phyloP scores from a whole-genome alignment of 2,888 invertebrate species.

The Cephus spinipes region DNA sequence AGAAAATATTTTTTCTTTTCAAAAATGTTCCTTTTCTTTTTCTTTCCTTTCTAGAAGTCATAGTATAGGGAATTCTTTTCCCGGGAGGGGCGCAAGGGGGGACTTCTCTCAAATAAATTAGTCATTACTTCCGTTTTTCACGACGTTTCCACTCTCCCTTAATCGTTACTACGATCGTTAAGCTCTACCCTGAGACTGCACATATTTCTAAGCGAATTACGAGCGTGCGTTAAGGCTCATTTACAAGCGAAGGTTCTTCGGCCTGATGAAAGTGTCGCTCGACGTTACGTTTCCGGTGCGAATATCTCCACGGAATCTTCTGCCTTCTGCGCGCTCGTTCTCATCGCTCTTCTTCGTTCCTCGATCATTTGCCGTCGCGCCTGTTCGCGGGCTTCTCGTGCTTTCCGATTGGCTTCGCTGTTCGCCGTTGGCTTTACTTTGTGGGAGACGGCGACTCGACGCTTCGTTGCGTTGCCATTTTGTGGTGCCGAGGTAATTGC shows the following conservation, averaged over 20 bases:
- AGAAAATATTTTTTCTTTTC: background rate
- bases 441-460: constrained; percentile 46
- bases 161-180: background rate
- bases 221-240: background rate
- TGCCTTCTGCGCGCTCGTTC: constrained; percentile 43
- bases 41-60: background rate
- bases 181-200: background rate
- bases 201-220: background rate
- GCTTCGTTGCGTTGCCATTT: constrained; percentile 53
- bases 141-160: background rate
- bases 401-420: constrained; percentile 67
- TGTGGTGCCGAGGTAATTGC: constrained; percentile 36
- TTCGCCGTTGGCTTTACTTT: constrained; percentile 55
- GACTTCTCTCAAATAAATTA: background rate
- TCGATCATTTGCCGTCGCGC: constrained; percentile 86
- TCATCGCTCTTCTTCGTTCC: constrained; percentile 75
- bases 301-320: constrained; percentile 59
- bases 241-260: background rate
- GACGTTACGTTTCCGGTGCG: constrained; percentile 62
- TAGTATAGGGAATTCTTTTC: background rate
- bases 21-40: background rate
- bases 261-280: background rate
- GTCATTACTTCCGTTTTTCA: background rate
- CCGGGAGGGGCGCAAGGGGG: background rate
- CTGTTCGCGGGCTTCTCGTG: constrained; percentile 74